Evolutionary conservation across 2,888 invertebrate species (phyloP).

Genomic region (Lamproptera curius): DNA sequence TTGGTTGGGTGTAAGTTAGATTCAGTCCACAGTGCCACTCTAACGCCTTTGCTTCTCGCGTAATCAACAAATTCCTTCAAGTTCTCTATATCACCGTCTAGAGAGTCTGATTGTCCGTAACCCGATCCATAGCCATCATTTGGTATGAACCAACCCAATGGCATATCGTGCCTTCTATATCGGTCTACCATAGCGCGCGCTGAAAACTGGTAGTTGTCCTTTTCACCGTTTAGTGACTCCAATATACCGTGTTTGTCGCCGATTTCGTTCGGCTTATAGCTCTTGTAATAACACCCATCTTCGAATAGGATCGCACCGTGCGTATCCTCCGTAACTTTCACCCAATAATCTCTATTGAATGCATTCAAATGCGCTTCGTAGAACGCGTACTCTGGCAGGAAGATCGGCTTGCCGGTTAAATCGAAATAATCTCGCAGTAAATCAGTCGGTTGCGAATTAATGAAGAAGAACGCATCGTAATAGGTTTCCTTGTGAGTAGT

Average conservation of each 20-base stretch:
- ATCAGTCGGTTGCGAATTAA: constrained; percentile 46
- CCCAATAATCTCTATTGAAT: constrained; percentile 71
- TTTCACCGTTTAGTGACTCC: constrained; percentile 67
- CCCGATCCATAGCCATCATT: constrained; percentile 70
- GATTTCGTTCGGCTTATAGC: constrained; percentile 54
- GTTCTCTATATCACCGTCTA: constrained; percentile 63
- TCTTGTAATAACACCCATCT: constrained; percentile 63
- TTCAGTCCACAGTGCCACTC: constrained; percentile 68
- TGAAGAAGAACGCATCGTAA: constrained; percentile 63
- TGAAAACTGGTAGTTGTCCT: constrained; percentile 67
- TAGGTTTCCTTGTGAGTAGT: constrained; percentile 45
- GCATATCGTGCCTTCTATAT: constrained; percentile 59
- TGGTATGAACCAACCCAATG: constrained; percentile 67
- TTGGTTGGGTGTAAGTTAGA: constrained; percentile 57
- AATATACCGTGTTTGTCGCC: constrained; percentile 52
- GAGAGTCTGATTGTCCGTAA: constrained; percentile 62
- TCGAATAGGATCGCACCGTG: constrained; percentile 55
- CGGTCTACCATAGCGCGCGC: constrained; percentile 68
- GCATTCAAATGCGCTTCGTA: constrained; percentile 68
- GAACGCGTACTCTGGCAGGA: constrained; percentile 64
- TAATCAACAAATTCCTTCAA: constrained; percentile 55
- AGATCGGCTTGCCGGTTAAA: constrained; percentile 58
- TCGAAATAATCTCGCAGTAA: constrained; percentile 64
- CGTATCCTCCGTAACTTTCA: constrained; percentile 43
- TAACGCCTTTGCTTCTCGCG: constrained; percentile 51